Conservation (phyloP, 2,113 vertebrate genomes). For the Ifrita kowaldi region DNA sequence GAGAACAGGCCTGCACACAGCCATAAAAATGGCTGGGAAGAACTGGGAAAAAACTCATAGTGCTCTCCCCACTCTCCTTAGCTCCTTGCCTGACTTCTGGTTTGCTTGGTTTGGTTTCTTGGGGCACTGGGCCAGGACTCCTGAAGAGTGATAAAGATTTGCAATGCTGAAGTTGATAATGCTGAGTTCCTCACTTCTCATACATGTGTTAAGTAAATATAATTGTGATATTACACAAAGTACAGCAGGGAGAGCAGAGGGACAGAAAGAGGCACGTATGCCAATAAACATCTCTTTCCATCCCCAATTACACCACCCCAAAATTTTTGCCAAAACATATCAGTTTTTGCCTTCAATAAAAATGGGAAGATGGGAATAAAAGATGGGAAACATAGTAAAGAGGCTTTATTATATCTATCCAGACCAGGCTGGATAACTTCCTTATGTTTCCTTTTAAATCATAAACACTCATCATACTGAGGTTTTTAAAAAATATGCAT, state of each 20-base stretch:
- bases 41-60: fast-evolving
- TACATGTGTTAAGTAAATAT: neutral
- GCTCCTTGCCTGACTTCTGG: neutral
- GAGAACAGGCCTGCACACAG: neutral
- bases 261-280: neutral
- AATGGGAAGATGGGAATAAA: no score
- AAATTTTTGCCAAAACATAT: neutral
- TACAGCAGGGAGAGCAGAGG: neutral
- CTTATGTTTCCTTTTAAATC: neutral
- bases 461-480: neutral
- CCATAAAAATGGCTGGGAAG: neutral
- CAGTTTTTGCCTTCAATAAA: neutral
- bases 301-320: neutral
- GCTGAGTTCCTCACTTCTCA: neutral
- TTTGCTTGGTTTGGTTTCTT: neutral
- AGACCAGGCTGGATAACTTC: neutral
- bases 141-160: neutral
- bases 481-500: neutral
- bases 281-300: neutral
- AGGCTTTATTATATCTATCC: neutral
- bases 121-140: neutral
- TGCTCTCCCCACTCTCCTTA: neutral
- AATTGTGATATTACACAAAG: neutral
- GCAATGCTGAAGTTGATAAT: neutral
- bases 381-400: neutral